phyloP scores from a whole-genome alignment of 2,113 vertebrate species.

The Macquaria ambigua region DNA sequence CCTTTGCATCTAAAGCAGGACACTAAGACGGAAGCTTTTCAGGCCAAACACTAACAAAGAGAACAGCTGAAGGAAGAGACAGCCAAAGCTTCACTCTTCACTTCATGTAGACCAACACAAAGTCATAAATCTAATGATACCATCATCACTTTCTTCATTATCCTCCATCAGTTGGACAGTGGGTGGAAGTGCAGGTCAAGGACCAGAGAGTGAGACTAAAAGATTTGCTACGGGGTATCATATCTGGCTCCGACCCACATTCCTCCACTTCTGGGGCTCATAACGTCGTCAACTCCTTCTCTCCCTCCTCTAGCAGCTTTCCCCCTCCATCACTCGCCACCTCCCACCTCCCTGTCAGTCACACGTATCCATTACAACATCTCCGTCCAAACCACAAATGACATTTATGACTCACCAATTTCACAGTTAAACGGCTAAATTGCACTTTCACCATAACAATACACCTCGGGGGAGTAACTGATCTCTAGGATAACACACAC shows the following conservation, averaged over 20 bases:
- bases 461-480: slow-evolving; percentile 18
- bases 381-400: slow-evolving; percentile 56
- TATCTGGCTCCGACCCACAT: slow-evolving; percentile 57
- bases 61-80: slow-evolving; percentile 50
- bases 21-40: neutral
- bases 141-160: slow-evolving; percentile 32
- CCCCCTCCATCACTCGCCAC: slow-evolving; percentile 42
- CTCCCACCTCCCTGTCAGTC: slow-evolving; percentile 52
- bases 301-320: neutral
- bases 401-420: slow-evolving; percentile 71
- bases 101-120: neutral
- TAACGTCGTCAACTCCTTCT: slow-evolving; percentile 18
- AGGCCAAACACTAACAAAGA: slow-evolving; percentile 14
- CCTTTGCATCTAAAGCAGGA: neutral
- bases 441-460: slow-evolving; percentile 38
- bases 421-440: slow-evolving; percentile 48
- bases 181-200: slow-evolving; percentile 38
- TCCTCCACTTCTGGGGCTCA: slow-evolving; percentile 55
- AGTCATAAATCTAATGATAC: slow-evolving; percentile 47
- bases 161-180: slow-evolving; percentile 17
- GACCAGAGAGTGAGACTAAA: slow-evolving; percentile 45
- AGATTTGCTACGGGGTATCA: slow-evolving; percentile 62
- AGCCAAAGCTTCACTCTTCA: slow-evolving; percentile 23
- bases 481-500: slow-evolving; percentile 7
- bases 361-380: slow-evolving; percentile 60